These are phyloP conservation scores for Cremastinae sp. DNA, from an alignment of 2,888 invertebrate species.

Conservation along the genomic window DNA sequence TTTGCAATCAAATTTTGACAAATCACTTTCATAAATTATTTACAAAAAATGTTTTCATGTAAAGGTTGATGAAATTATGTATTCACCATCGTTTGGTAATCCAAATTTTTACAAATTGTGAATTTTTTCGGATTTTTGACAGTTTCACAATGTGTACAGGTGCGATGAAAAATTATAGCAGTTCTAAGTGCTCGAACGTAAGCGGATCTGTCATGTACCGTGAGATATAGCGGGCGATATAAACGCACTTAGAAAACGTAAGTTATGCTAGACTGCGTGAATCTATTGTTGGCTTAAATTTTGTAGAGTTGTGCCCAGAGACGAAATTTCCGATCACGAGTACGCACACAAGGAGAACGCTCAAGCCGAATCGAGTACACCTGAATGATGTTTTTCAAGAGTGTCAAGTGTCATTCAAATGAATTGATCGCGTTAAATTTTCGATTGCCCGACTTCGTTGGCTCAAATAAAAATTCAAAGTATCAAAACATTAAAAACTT, in stretches of 20 bases:
- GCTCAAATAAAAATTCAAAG: too few relatives aligned
- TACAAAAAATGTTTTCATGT: too few relatives aligned
- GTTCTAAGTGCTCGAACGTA: constrained; percentile 8
- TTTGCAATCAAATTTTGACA: too few relatives aligned
- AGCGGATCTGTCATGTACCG: not conserved
- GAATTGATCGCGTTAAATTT: constrained; percentile 16
- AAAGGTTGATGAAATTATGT: too few relatives aligned
- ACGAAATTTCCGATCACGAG: constrained; percentile 36
- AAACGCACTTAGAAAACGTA: constrained; percentile 23
- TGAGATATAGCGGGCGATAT: constrained; percentile 14
- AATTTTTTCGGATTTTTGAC: constrained; percentile 1
- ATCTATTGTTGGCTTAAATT: constrained; percentile 58
- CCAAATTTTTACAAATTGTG: too few relatives aligned
- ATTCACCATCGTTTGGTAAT: too few relatives aligned
- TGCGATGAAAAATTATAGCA: not conserved
- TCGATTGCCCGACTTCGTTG: not conserved
- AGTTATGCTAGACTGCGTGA: constrained; percentile 47
- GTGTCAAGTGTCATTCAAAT: too few relatives aligned
- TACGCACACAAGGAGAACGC: constrained; percentile 1
- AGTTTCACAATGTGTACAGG: not conserved
- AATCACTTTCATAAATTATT: too few relatives aligned
- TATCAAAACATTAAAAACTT: not conserved
- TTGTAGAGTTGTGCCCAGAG: constrained; percentile 45
- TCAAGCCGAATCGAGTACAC: constrained; percentile 18
- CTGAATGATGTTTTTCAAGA: constrained; percentile 21